phyloP scores from a whole-genome alignment of 2,113 vertebrate species.

The Leucoraja erinaceus region DNA sequence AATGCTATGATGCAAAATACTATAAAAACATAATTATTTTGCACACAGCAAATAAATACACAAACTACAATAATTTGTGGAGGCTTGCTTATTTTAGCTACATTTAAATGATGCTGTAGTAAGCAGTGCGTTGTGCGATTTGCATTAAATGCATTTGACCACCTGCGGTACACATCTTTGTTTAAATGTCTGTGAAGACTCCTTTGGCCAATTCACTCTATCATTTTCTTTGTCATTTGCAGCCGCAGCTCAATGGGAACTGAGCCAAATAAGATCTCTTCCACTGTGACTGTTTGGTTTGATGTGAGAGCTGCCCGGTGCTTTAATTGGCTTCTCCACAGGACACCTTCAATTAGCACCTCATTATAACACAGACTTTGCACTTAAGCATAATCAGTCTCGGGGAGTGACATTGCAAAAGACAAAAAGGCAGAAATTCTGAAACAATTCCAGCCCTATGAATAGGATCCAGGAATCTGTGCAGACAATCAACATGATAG shows the following conservation, averaged over 20 bases:
- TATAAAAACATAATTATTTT: not conserved
- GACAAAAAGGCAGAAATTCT: not conserved
- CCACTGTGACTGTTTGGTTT: not conserved
- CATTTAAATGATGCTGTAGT: not conserved
- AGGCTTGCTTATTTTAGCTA: not conserved
- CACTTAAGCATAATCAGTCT: not conserved
- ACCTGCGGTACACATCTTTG: not conserved
- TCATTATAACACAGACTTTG: not conserved
- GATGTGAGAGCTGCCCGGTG: not conserved
- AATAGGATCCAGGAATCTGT: not conserved
- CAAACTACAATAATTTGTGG: not conserved
- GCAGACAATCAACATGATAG: not conserved
- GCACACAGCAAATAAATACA: not conserved
- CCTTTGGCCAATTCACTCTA: not conserved
- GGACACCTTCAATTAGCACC: constrained; percentile 18
- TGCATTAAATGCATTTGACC: not conserved
- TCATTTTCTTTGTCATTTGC: not conserved
- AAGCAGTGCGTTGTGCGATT: not conserved
- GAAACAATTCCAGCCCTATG: not conserved
- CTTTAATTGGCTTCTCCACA: not conserved
- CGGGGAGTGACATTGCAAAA: not conserved
- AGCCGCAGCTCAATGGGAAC: not conserved
- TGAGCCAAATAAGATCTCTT: not conserved
- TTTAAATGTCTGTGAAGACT: not conserved
- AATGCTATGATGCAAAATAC: not conserved